Percentiles rank a stretch among this genome's conserved stretches.
Conservation (phyloP, 2,888 invertebrate species). For the Cantharis lateralis region DNA sequence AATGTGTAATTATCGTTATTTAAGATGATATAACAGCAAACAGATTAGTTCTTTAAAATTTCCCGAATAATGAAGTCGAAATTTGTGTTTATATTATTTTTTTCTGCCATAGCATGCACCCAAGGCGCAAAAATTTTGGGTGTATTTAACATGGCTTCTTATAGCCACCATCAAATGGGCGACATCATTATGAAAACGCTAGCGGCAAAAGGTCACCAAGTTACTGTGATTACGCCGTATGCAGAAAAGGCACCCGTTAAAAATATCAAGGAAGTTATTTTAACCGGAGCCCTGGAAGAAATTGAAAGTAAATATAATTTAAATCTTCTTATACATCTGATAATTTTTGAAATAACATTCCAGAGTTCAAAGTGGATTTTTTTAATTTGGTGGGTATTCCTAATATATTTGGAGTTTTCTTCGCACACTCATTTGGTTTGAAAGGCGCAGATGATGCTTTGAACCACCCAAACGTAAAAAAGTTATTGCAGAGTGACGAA, state of each 20-base stretch:
- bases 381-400: not conserved
- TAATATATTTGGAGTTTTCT: not conserved
- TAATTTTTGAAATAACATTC: not conserved
- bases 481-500: conserved; percentile 40
- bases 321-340: too few relatives aligned
- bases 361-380: not conserved
- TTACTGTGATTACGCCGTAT: conserved; percentile 46
- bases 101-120: not conserved
- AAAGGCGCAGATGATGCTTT: conserved; percentile 27
- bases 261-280: conserved; percentile 53
- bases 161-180: conserved; percentile 40
- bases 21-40: too few relatives aligned
- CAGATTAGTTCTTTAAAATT: too few relatives aligned
- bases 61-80: not conserved
- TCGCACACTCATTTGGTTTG: not conserved
- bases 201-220: conserved; percentile 52
- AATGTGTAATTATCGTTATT: not conserved
- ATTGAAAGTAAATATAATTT: conserved; percentile 29
- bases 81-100: not conserved
- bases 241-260: conserved; percentile 47
- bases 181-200: conserved; percentile 39
- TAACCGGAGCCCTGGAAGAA: conserved; percentile 25
- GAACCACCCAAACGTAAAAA: conserved; percentile 36
- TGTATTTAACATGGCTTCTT: conserved; percentile 37
- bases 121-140: conserved; percentile 39